Evolutionary conservation across 2,888 invertebrate genomes (phyloP), one percentile per base, ranked within the genome.

Genomic region (Idaea aversata): DNA sequence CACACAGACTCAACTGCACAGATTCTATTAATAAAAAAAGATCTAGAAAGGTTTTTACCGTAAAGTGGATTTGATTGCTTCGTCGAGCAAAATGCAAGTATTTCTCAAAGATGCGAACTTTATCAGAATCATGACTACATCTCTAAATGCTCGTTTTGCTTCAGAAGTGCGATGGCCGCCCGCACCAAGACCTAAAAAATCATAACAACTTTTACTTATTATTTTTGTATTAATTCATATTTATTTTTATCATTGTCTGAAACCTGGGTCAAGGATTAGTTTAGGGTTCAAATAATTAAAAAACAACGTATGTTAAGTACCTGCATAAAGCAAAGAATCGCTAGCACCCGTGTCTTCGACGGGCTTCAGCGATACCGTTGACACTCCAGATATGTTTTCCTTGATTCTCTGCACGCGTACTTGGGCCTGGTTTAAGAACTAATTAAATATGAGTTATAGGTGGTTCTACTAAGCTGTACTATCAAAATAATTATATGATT

Each of bases 41-140:
- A 25, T 25, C 25, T 25, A 25, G 3, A 25, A 25, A 25, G 25
- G 0, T 57, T 25, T 58, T 57, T 60, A 91, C 93, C 93, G 90
- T 63, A 92, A 75, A 5, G 92, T 93, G 15, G 84, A 80, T 63
- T 85, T 85, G 57, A 90, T 81, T 15, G 91, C 88, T 62, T 81
- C 85, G 69, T 91, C 89, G 57, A 93, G 73, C 58, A 90, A 72
- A 34, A 87, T 75, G 66, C 93, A 93, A 34, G 85, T 89, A 66
- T 88, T 89, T 63, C 91, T 84, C 69, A 93, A 84, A 0, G 94
- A 93, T 0, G 94, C 93, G 60, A 93, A 93, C 75, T 92, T 93
- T 61, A 94, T 90, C 0, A 94, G 81, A 6, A 91, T 84, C 59
- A 80, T 77, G 1, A 90, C 76, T 58, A 82, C 93, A 73, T 85